Evolutionary conservation across 2,797 vertebrate genomes (phyloP).

Genomic region (Falco rusticolus): DNA sequence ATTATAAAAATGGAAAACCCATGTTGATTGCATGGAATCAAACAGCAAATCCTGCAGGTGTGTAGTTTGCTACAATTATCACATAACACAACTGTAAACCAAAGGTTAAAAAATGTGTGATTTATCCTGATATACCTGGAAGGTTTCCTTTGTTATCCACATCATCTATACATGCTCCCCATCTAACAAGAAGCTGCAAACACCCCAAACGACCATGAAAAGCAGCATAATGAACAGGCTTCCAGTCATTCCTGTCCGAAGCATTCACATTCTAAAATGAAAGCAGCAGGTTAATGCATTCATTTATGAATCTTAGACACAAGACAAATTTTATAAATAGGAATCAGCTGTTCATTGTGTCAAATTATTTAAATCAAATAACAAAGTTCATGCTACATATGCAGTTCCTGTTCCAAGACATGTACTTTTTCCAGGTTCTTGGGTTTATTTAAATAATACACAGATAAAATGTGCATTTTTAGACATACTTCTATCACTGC

Average conservation of each 20-base stretch:
- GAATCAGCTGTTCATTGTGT: not conserved
- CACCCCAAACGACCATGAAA: slow-evolving; percentile 84
- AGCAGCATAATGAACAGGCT: slow-evolving; percentile 80
- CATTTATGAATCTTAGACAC: not conserved
- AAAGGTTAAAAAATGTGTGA: not conserved
- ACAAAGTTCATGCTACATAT: not conserved
- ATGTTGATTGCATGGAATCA: not conserved
- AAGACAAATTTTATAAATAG: not conserved
- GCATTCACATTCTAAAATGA: slow-evolving; percentile 73
- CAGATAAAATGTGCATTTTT: not conserved
- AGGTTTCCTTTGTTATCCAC: slow-evolving; percentile 81
- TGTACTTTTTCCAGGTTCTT: not conserved
- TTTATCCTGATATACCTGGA: slow-evolving; percentile 73
- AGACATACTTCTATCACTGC: not conserved
- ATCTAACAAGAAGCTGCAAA: slow-evolving; percentile 81
- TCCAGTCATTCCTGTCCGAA: slow-evolving; percentile 80
- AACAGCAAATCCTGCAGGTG: not conserved
- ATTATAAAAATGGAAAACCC: not conserved
- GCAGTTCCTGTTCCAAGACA: not conserved
- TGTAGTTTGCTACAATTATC: not conserved
- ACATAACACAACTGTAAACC: not conserved
- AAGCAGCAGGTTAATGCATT: slow-evolving; percentile 37
- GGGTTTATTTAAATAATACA: not conserved
- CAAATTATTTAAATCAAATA: not conserved
- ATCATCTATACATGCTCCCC: slow-evolving; percentile 77